Conservation (phyloP, 2,113 vertebrate species). For the Bubo scandiacus region DNA sequence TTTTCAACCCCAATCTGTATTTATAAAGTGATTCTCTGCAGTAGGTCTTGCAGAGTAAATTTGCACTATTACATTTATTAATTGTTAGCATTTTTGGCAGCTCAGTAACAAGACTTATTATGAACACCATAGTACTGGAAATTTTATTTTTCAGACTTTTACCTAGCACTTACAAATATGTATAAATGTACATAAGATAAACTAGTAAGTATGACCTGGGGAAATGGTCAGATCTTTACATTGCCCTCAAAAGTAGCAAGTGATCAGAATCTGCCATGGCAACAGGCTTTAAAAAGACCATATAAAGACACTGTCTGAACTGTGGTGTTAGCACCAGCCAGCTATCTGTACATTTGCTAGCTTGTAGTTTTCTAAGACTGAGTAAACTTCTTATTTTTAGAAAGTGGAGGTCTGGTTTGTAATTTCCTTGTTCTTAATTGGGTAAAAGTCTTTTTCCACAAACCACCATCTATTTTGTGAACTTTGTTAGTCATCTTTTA, state of each 20-base stretch:
- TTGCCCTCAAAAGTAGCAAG: conserved; percentile 79
- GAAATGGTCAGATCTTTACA: conserved; percentile 75
- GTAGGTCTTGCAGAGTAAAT: conserved; percentile 71
- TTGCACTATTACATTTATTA: conserved; percentile 83
- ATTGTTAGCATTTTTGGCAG: conserved; percentile 80
- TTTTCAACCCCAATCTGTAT: conserved; percentile 72
- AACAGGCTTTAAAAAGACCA: conserved; percentile 81
- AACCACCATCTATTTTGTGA: conserved; percentile 95
- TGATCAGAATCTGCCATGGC: conserved; percentile 74
- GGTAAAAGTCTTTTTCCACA: conserved; percentile 88
- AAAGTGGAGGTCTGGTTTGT: conserved; percentile 89
- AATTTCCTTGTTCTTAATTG: conserved; percentile 88
- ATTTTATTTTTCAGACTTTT: conserved; percentile 79
- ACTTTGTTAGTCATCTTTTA: conserved; percentile 97
- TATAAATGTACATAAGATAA: conserved; percentile 82
- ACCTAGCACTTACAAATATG: conserved; percentile 81
- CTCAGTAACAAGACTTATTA: conserved; percentile 76
- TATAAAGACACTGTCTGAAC: conserved; percentile 86
- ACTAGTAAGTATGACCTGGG: conserved; percentile 76
- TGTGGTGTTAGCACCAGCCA: conserved; percentile 84
- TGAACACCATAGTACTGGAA: conserved; percentile 78
- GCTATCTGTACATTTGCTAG: conserved; percentile 87
- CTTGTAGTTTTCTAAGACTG: conserved; percentile 87
- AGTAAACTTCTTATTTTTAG: conserved; percentile 90
- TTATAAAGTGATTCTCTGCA: conserved; percentile 74